A percentile compares a stretch with the other conserved stretches of the same genome.
Conservation (phyloP, 2,797 vertebrate species). For the Sebastes reedi region DNA sequence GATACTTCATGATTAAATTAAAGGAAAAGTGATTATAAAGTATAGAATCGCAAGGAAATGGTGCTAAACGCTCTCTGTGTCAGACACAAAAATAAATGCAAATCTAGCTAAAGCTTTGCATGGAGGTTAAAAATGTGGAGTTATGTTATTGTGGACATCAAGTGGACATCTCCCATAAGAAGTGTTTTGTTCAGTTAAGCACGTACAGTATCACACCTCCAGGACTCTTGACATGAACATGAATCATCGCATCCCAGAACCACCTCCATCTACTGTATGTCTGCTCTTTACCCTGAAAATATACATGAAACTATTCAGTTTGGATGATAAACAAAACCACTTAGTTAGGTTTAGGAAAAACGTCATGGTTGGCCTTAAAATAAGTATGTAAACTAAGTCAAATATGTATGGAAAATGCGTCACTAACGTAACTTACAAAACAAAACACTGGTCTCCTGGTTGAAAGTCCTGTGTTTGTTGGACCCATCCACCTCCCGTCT, state of each 20-base stretch:
- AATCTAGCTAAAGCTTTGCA: neutral
- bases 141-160: constrained; percentile 19
- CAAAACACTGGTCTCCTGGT: too few species aligned
- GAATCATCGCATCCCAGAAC: constrained; percentile 31
- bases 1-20: constrained; percentile 18
- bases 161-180: constrained; percentile 24
- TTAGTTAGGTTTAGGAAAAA: too few species aligned
- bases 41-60: neutral
- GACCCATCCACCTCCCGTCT: too few species aligned
- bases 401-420: too few species aligned
- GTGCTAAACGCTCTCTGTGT: neutral
- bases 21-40: neutral
- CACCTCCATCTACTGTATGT: constrained; percentile 16
- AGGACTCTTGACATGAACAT: constrained; percentile 28
- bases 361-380: too few species aligned
- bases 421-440: too few species aligned
- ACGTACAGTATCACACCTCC: constrained; percentile 23
- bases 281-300: constrained; percentile 10
- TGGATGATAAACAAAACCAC: neutral
- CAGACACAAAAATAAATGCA: neutral
- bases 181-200: constrained; percentile 25
- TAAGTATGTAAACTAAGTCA: too few species aligned
- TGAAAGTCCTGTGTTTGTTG: too few species aligned
- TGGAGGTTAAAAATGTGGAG: constrained; percentile 25
- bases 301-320: constrained; percentile 6